Conservation (phyloP, 30 jellyfish, hydroid and myxozoan species). For the Cassiopea xamachana region DNA sequence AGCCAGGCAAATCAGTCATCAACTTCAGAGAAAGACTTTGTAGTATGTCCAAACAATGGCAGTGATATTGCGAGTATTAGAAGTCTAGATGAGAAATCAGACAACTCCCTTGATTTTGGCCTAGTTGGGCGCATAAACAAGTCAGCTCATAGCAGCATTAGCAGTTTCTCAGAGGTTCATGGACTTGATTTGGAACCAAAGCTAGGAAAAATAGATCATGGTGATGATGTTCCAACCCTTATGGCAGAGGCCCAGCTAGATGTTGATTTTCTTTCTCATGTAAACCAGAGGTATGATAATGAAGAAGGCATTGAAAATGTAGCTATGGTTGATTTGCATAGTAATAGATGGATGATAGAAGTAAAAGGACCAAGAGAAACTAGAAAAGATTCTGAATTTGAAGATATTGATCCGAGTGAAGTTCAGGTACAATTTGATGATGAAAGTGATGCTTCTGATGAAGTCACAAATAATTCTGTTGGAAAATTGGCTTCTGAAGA, state of each 20-base stretch:
- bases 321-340: background rate
- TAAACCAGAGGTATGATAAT: background rate
- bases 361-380: background rate
- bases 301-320: background rate
- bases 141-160: conserved; percentile 78
- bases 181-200: conserved; percentile 82
- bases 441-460: conserved; percentile 68
- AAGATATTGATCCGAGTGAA: conserved; percentile 57
- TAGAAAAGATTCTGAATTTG: conserved; percentile 63
- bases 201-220: conserved; percentile 80
- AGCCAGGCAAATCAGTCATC: conserved; percentile 7
- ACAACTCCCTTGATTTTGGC: conserved; percentile 47
- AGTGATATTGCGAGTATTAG: conserved; percentile 74
- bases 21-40: conserved; percentile 53
- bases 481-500: conserved; percentile 46
- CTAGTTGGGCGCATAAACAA: conserved; percentile 47
- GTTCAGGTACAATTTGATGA: conserved; percentile 18
- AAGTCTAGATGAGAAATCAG: conserved; percentile 77
- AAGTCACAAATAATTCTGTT: conserved; percentile 27
- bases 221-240: conserved; percentile 78
- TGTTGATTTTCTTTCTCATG: conserved; percentile 22
- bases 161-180: conserved; percentile 82
- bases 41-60: conserved; percentile 54
- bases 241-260: conserved; percentile 97
- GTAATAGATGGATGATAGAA: conserved; percentile 36